These are phyloP conservation scores for Typhlomys cinereus DNA, from an alignment of 2,113 vertebrate genomes.

Conservation along the genomic window DNA sequence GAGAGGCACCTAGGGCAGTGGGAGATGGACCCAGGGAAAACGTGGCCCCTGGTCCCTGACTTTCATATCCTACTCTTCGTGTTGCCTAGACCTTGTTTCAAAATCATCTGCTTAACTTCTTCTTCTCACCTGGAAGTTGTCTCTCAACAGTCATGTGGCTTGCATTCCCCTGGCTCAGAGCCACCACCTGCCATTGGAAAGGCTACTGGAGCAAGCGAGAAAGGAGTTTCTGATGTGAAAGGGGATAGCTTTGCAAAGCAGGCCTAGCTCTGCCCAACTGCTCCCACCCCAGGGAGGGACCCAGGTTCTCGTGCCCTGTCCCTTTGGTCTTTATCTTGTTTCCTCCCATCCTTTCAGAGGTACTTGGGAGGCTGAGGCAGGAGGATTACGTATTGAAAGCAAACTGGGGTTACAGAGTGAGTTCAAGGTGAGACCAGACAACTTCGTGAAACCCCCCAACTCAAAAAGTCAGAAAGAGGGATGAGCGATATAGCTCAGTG, in stretches of 20 bases:
- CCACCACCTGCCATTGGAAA: fast-evolving
- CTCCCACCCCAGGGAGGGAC: fast-evolving
- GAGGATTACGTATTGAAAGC: not conserved
- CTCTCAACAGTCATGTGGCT: not conserved
- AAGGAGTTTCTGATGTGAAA: not conserved
- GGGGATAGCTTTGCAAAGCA: fast-evolving
- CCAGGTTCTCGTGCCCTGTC: fast-evolving
- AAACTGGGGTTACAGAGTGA: not conserved
- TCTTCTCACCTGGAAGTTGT: not conserved
- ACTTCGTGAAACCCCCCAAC: not conserved
- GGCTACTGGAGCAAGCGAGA: too few relatives aligned
- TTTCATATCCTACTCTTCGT: not conserved
- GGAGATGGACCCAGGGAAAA: not conserved
- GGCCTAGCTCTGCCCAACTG: too few relatives aligned
- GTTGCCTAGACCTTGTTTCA: not conserved
- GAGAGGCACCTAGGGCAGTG: not conserved
- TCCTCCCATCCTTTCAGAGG: not conserved
- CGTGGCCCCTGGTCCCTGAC: not conserved
- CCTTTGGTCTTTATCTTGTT: not conserved
- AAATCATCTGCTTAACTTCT: not conserved
- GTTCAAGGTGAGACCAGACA: not conserved
- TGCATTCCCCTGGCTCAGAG: not conserved
- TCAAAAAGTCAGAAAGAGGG: not conserved
- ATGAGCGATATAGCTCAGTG: not conserved
- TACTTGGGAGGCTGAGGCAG: not conserved